These are phyloP conservation scores for Aethes cnicana DNA, from an alignment of 2,888 invertebrate genomes.

Conservation along the genomic window DNA sequence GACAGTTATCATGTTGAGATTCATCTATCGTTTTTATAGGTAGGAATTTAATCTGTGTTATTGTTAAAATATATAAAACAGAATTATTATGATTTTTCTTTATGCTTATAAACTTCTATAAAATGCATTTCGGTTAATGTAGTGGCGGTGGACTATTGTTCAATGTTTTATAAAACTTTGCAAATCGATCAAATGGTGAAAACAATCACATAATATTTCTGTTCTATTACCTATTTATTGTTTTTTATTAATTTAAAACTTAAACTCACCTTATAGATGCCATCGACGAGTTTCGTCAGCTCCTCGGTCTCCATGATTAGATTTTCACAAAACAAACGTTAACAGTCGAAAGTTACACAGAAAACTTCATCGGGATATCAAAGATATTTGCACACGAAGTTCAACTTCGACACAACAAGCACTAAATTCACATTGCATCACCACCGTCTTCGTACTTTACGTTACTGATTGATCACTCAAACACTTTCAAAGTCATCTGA, in stretches of 20 bases:
- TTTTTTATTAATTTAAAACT: slow-evolving; percentile 17
- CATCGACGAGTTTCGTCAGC: slow-evolving; percentile 94
- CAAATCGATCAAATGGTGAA: too few relatives aligned
- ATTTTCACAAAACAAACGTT: slow-evolving; percentile 59
- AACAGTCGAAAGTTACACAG: slow-evolving; percentile 61
- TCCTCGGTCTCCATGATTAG: slow-evolving; percentile 91
- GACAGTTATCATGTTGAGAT: too few relatives aligned
- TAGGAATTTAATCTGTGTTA: too few relatives aligned
- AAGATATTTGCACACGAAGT: slow-evolving; percentile 55
- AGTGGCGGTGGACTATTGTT: too few relatives aligned
- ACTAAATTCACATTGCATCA: slow-evolving; percentile 78
- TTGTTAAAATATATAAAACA: background rate
- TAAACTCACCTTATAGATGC: slow-evolving; percentile 91
- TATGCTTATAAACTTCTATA: background rate
- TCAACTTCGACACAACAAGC: slow-evolving; percentile 66
- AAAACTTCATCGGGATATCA: slow-evolving; percentile 69
- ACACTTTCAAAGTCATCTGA: slow-evolving; percentile 73
- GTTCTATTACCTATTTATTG: too few relatives aligned
- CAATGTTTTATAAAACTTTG: too few relatives aligned
- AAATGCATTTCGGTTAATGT: too few relatives aligned
- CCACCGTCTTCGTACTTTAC: slow-evolving; percentile 44
- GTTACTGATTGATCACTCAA: slow-evolving; percentile 59
- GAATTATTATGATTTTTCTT: background rate
- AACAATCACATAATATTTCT: too few relatives aligned
- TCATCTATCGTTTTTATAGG: too few relatives aligned